These are phyloP conservation scores for Actinia tenebrosa DNA, from an alignment of 64 coral and sea anemone genomes.

Conservation along the genomic window DNA sequence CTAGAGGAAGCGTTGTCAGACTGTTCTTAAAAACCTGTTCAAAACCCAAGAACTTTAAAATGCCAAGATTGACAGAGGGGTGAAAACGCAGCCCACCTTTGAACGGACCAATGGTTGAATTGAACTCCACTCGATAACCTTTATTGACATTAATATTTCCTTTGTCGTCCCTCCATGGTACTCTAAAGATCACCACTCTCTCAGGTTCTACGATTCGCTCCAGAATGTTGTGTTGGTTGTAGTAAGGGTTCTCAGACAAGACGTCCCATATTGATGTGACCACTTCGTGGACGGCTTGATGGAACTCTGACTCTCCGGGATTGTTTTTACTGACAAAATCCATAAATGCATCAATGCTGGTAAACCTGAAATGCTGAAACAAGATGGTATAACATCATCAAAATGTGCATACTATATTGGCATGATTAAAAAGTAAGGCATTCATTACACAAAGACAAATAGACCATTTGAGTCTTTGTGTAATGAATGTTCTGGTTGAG, in stretches of 20 bases:
- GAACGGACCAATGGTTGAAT: slow-evolving; percentile 83
- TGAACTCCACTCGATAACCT: slow-evolving; percentile 86
- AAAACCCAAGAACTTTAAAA: slow-evolving; percentile 86
- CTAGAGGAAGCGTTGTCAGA: slow-evolving; percentile 74
- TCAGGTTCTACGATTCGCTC: slow-evolving; percentile 87
- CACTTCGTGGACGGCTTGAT: slow-evolving; percentile 84
- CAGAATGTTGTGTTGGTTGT: slow-evolving; percentile 62
- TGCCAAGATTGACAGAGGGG: slow-evolving; percentile 76
- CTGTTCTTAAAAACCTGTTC: slow-evolving; percentile 93
- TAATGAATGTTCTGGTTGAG: too few relatives aligned
- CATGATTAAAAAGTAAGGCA: too few relatives aligned
- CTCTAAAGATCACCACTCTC: slow-evolving; percentile 84
- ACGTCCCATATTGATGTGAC: slow-evolving; percentile 67
- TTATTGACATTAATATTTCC: slow-evolving; percentile 70
- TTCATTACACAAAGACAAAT: too few relatives aligned
- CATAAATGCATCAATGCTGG: slow-evolving; percentile 64
- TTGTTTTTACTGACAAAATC: slow-evolving; percentile 51
- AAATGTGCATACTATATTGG: too few relatives aligned
- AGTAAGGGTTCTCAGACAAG: slow-evolving; percentile 47
- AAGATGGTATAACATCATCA: neutral
- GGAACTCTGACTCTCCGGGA: slow-evolving; percentile 73
- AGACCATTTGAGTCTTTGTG: too few relatives aligned
- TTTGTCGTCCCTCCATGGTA: slow-evolving; percentile 83
- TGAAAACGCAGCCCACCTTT: slow-evolving; percentile 84
- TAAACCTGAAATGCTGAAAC: slow-evolving; percentile 33